These are phyloP conservation scores for Steinernema carpocapsae DNA, from an alignment of 2,888 invertebrate species.

Conservation along the genomic window DNA sequence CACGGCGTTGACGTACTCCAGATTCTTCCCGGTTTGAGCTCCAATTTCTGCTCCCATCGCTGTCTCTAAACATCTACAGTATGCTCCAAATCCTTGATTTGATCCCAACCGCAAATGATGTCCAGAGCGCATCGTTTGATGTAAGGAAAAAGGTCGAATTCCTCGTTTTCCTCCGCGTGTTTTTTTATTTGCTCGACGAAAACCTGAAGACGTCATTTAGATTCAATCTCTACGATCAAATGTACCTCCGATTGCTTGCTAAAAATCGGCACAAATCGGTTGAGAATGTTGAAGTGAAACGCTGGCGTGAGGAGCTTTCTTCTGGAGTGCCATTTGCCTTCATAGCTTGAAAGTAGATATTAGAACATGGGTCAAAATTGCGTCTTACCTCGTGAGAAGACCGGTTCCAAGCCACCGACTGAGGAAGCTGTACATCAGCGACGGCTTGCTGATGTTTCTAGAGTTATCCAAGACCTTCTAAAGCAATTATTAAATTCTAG, in stretches of 20 bases:
- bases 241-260: neutral
- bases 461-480: constrained; percentile 9
- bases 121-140: constrained; percentile 73
- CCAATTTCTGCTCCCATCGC: constrained; percentile 62
- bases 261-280: constrained; percentile 18
- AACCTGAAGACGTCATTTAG: constrained; percentile 47
- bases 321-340: constrained; percentile 71
- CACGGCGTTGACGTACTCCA: constrained; percentile 56
- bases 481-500: neutral
- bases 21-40: constrained; percentile 55
- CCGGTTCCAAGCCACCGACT: constrained; percentile 23
- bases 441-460: neutral
- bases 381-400: neutral
- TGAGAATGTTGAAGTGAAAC: constrained; percentile 72
- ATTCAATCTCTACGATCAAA: no score
- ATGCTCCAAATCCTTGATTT: no score
- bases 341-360: constrained; percentile 62
- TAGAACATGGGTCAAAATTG: no score
- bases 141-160: constrained; percentile 71
- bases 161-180: constrained; percentile 56
- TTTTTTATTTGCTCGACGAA: constrained; percentile 68
- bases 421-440: constrained; percentile 26
- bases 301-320: constrained; percentile 72
- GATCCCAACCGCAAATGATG: constrained; percentile 66
- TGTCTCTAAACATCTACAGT: constrained; percentile 51